Evolutionary conservation across 2,888 invertebrate genomes (phyloP).

Genomic region (Amphipoea lucens): DNA sequence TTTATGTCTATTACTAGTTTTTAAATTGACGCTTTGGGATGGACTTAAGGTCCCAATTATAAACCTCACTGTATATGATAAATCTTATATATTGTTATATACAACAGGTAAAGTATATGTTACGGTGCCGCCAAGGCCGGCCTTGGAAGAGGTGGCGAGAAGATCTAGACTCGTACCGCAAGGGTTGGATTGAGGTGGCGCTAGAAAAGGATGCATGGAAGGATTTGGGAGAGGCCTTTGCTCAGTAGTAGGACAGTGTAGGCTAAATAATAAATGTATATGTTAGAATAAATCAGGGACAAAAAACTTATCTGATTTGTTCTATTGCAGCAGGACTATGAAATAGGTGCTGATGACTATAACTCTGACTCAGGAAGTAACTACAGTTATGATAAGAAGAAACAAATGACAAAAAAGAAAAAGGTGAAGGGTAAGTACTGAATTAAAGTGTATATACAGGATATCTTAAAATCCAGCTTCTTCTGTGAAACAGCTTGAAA

Average conservation of each 20-base stretch:
- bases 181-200: too few relatives aligned
- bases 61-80: not conserved
- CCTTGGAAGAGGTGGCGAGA: too few relatives aligned
- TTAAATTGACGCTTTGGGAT: not conserved
- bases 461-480: not conserved
- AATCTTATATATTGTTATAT: not conserved
- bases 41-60: not conserved
- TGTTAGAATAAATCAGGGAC: not conserved
- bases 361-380: constrained; percentile 54
- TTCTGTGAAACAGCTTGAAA: not conserved
- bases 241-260: too few relatives aligned
- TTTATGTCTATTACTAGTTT: not conserved
- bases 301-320: constrained; percentile 10
- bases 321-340: constrained; percentile 61
- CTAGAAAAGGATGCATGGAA: too few relatives aligned
- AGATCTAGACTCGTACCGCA: too few relatives aligned
- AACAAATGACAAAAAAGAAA: constrained; percentile 32
- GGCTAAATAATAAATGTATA: not conserved
- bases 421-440: constrained; percentile 24
- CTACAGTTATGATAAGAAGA: constrained; percentile 56
- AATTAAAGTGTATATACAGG: not conserved
- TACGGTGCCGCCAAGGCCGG: too few relatives aligned
- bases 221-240: too few relatives aligned
- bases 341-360: constrained; percentile 58
- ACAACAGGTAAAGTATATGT: too few relatives aligned